Base-by-base conservation (phyloP, 2,888 invertebrate genomes). In the Dryocosmus kuriphilus region DNA sequence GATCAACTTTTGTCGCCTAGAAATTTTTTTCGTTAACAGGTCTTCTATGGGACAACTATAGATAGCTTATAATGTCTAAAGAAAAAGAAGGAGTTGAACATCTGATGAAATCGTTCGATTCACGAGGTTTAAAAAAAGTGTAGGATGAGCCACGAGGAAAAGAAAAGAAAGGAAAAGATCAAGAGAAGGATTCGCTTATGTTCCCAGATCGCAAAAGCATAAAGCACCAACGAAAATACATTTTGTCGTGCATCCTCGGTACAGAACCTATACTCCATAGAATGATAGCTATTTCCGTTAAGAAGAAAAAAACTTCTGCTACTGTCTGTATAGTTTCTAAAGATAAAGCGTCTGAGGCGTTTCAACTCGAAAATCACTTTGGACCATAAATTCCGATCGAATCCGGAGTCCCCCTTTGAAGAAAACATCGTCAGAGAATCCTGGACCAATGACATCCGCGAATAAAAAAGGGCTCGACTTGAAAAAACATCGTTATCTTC, bases 221-320 rank as follows among this genome's bases (percentile, higher is more conserved):
- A 78, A 75, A 62, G 65, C 75, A 63, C 67, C 67, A 78, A 84
- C 87, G 85, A 88, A 88, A 88, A 87, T 88, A 87, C 85, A 88
- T 88, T 87, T 87, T 87, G 85, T 86, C 85, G 86, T 82, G 84
- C 85, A 86, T 85, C 81, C 82, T 79, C 81, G 80, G 83, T 82
- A 83, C 82, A 73, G 79, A 85, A 85, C 85, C 85, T 83, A 84
- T 83, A 83, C 82, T 83, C 85, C 88, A 88, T 87, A 89, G 90
- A 89, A 89, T 87, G 88, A 89, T 90, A 86, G 89, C 89, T 90
- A 90, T 90, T 90, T 89, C 89, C 89, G 89, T 89, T 88, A 82
- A 84, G 79, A 82, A 82, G 84, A 82, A 81, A 79, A 82, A 85
- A 81, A 46, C 27, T 16, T 27, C 6, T 77, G 62, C 78, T 65